Evolutionary conservation across 2,113 vertebrate genomes (phyloP).

Genomic region (Emydocephalus ijimae): DNA sequence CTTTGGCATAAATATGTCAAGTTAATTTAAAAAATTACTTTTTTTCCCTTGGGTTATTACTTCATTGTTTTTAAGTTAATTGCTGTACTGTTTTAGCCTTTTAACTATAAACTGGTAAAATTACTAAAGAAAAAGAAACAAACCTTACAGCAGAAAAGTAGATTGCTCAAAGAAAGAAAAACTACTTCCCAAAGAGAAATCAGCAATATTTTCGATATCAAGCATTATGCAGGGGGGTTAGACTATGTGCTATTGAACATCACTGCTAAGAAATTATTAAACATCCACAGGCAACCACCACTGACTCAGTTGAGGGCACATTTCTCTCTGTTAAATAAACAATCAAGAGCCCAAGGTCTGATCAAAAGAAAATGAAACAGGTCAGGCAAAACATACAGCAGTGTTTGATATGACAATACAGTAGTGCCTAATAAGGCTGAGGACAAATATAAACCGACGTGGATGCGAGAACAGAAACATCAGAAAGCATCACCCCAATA

Average conservation of each 20-base stretch:
- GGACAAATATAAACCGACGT: neutral
- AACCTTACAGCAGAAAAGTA: neutral
- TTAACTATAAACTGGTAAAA: neutral
- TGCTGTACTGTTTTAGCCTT: neutral
- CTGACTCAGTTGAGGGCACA: neutral
- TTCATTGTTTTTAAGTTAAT: neutral
- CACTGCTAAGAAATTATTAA: neutral
- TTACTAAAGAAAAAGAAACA: neutral
- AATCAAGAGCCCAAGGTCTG: neutral
- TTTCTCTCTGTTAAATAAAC: neutral
- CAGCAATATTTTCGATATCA: neutral
- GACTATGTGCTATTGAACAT: neutral
- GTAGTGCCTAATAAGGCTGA: neutral
- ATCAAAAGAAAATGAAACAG: neutral
- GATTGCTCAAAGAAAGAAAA: neutral
- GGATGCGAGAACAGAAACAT: neutral
- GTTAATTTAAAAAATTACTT: neutral
- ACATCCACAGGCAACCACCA: neutral
- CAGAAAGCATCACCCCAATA: neutral
- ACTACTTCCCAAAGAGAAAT: neutral
- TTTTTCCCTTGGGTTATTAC: neutral
- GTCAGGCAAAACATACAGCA: neutral
- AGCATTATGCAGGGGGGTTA: neutral
- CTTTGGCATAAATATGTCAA: neutral
- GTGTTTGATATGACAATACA: neutral